Evolutionary conservation across 2,797 vertebrate species (phyloP).

Genomic region (Chaunax sp.): DNA sequence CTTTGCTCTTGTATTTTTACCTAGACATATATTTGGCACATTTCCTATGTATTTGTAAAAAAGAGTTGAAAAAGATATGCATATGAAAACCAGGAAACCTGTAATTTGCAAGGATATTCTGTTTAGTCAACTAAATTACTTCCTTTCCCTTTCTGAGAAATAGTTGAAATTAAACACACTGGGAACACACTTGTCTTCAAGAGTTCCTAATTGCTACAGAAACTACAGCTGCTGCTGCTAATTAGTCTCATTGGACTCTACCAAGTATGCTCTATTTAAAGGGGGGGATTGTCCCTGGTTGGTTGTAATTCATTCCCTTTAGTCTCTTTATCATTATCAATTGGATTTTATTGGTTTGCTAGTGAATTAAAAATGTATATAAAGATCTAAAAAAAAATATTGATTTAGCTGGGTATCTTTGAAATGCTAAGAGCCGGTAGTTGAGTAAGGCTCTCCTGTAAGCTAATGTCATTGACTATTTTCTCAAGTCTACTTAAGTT

Average conservation of each 20-base stretch:
- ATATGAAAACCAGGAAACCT: not conserved
- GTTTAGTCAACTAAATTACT: not conserved
- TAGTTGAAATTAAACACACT: constrained; percentile 7
- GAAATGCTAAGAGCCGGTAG: not conserved
- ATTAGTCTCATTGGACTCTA: constrained; percentile 22
- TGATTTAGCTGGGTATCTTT: not conserved
- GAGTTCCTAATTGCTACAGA: constrained; percentile 15
- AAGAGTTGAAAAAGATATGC: too few relatives aligned
- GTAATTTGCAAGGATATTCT: not conserved
- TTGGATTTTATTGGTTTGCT: not conserved
- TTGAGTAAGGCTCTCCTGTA: not conserved
- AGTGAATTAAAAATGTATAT: not conserved
- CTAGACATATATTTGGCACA: not conserved
- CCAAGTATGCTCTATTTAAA: constrained; percentile 2
- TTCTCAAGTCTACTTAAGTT: not conserved
- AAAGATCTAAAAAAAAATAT: not conserved
- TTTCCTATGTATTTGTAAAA: not conserved
- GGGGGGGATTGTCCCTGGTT: not conserved
- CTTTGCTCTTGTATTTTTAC: not conserved
- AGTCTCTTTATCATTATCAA: not conserved
- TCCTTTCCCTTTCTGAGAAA: not conserved
- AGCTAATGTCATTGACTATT: not conserved
- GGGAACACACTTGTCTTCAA: constrained; percentile 22
- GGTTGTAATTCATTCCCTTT: not conserved
- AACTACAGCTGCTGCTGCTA: constrained; percentile 28